Evolutionary conservation across 2,888 invertebrate genomes (phyloP), one percentile per base, ranked within the genome.

Genomic region (Ferrisia virgata): DNA sequence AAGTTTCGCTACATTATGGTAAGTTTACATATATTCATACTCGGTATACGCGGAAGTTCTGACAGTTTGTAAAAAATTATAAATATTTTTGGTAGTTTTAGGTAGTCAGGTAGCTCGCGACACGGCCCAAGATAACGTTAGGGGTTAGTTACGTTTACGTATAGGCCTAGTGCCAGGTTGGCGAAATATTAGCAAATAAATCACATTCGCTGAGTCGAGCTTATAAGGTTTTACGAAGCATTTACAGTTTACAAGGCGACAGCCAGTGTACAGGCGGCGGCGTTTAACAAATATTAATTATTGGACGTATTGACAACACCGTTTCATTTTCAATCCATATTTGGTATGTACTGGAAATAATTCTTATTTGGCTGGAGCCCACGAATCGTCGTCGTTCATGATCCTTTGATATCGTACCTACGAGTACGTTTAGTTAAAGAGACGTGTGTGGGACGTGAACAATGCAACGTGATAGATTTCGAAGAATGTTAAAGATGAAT

Each of bases 271-370:
- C n/a, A 8, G 64, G 31, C 28, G 25, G 28, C 64, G 64, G 28
- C 64, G 72, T 31, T 36, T 76, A 76, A 76, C 72, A 76, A 76
- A 76, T 36, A 76, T 76, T 76, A 76, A 76, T 76, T 76, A 76
- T 64, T 64, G 64, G 72, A 76, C 33, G 72, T 76, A 76, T 76
- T 76, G 72, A 76, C 72, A 36, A 76, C 72, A 22, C 4, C 72
- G 36, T 76, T 76, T 36, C 72, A 36, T 76, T 76, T 76, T 36
- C 36, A 76, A 36, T 36, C 72, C 72, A 18, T 76, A 76, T 76
- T 76, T 76, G 72, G 72, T 36, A n/a, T n/a, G n/a, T n/a, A 36
- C 72, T 33, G 72, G 72, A 76, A 76, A 76, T 76, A 36, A 76
- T 76, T 76, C 36, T 76, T 76, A 33, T 58, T 9, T n/a, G 64